Base-by-base conservation (phyloP, 2,113 vertebrate species). In the Castor canadensis region DNA sequence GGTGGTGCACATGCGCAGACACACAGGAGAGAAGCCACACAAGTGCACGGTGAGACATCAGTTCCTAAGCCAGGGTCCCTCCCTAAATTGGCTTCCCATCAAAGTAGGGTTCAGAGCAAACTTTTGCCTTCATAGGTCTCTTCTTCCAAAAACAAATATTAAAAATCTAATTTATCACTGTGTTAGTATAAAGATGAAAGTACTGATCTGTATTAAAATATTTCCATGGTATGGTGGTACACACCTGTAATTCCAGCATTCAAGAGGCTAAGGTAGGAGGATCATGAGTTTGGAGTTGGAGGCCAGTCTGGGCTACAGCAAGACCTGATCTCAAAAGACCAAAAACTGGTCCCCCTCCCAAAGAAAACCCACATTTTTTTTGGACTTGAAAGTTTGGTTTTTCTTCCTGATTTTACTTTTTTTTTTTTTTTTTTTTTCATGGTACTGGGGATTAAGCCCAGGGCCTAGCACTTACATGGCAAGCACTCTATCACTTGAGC, bases 21-120 rank as follows among this genome's bases (percentile, higher is more conserved):
- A 99, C 98, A 99, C 99, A 0, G 99, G 99, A 12, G 99, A 99
- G 98, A 99, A 99, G 76, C 99, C 99, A 6, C 99, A 99, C 98
- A 99, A 99, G 96, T 99, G 99, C 98, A 99, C 99, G 98, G 99
- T 99, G 97, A 99, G 99, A 96, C 1, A 75, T 67, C 40, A 15
- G 3, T 56, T 5, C 87, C 47, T 35, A 40, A 54, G 8, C 2
- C 2, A 83, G 28, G 40, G 28, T 72, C 35, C 22, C 84, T 88
- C 76, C 15, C 56, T 49, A 52, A 72, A 24, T 2, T 62, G 60
- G 71, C 24, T 81, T 30, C 76, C 71, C 17, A 17, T 38, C 69
- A 54, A 66, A 5, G 64, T 19, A 84, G 62, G 22, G 71, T 62
- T 71, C 38, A 54, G 30, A n/a, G 49, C 35, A 54, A 71, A 45